phyloP scores from a whole-genome alignment of 2,113 vertebrate species.

The Solea solea region DNA sequence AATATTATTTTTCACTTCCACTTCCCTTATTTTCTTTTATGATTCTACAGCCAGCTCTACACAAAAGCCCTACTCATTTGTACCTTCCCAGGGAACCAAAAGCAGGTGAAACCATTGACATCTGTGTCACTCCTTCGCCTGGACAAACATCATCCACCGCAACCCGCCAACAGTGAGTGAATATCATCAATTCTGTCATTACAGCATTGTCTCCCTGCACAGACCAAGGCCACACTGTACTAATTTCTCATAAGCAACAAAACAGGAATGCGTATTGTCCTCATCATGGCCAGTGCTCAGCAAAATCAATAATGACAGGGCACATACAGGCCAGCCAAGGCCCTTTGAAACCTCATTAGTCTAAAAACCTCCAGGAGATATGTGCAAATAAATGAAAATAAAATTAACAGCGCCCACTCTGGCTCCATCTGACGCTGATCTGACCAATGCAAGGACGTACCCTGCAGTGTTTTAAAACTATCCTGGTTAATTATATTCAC shows the following conservation, averaged over 20 bases:
- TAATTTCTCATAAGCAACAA: slow-evolving; percentile 69
- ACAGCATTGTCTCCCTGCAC: slow-evolving; percentile 20
- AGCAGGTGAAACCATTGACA: slow-evolving; percentile 2
- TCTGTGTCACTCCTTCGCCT: slow-evolving; percentile 18
- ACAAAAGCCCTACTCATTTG: neutral
- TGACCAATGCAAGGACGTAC: slow-evolving; percentile 67
- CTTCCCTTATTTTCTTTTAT: neutral
- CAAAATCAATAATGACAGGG: slow-evolving; percentile 80
- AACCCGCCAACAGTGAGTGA: slow-evolving; percentile 22
- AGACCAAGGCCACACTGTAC: slow-evolving; percentile 57
- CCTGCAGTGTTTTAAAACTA: slow-evolving; percentile 75
- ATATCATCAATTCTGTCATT: slow-evolving; percentile 41
- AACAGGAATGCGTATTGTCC: slow-evolving; percentile 63
- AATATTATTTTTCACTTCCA: neutral
- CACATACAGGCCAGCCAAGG: slow-evolving; percentile 72
- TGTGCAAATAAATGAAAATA: slow-evolving; percentile 82
- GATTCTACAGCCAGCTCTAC: neutral
- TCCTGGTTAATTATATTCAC: slow-evolving; percentile 74
- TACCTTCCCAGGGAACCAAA: neutral
- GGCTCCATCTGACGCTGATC: slow-evolving; percentile 63
- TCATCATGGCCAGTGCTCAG: slow-evolving; percentile 62
- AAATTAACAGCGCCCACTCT: slow-evolving; percentile 71
- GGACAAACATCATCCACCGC: slow-evolving; percentile 26
- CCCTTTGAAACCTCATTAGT: slow-evolving; percentile 76
- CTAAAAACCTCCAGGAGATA: slow-evolving; percentile 80